Base-by-base conservation (phyloP, 2,888 invertebrate species). In the Aplocera efformata region DNA sequence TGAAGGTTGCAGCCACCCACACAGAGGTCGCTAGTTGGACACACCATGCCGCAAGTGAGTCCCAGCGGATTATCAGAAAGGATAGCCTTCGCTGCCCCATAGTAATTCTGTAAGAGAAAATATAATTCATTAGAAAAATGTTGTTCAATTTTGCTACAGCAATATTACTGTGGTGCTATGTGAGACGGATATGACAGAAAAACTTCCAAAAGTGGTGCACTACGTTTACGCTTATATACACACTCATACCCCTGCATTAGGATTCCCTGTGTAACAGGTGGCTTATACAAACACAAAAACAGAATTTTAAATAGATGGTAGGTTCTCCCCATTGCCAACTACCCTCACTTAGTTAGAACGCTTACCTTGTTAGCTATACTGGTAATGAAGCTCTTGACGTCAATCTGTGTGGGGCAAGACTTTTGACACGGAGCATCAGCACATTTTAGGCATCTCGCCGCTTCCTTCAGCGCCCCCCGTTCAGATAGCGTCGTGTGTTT, bases 341-440 rank as follows among this genome's bases (percentile, higher is more conserved):
- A 8, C 17, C 7, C 7, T 17, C 6, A 4, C 26, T n/a, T n/a
- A n/a, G n/a, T 29, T 21, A 27, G 9, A 10, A 27, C 13, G 27
- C 46, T 45, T 37, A 95, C 96, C 91, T 96, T 98, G 70, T 96
- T 98, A 11, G 98, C 92, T 58, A 99, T 99, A 75, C 97, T 97
- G 1, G 96, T 96, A 40, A 99, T 99, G 73, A 99, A 99, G 42
- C 94, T 92, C 79, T 99, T 99, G 50, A 99, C 92, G 67, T 99
- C 99, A 44, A 99, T 88, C 79, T 99, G 98, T 0, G 99, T 99
- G 0, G 99, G 99, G 56, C 99, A 99, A 1, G 98, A 97, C 79
- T 99, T 99, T 83, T 99, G 99, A 67, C 99, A 99, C 0, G 98
- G 98, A 0, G 98, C 98, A 80, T 99, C 98, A 0, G 95, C 96